Evolutionary conservation across 2,113 vertebrate species (phyloP).

Genomic region (Sylvia atricapilla): DNA sequence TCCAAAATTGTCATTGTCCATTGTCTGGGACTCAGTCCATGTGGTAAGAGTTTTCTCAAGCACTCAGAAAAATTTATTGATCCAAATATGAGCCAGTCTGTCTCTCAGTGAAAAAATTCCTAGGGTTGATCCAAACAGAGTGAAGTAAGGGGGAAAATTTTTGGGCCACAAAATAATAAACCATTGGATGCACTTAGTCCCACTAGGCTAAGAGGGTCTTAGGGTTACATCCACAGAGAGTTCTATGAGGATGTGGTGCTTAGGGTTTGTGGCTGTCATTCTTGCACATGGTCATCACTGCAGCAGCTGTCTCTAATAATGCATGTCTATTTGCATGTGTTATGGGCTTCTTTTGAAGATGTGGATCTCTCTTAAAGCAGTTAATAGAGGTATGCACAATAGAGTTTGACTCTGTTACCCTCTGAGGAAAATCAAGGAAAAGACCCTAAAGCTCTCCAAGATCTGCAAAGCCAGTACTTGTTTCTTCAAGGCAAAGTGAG

Average conservation of each 20-base stretch:
- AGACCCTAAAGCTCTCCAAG: not conserved
- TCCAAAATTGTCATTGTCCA: not conserved
- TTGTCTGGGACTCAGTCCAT: not conserved
- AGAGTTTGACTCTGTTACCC: not conserved
- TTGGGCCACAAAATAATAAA: not conserved
- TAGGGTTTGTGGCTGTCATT: not conserved
- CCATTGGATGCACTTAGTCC: not conserved
- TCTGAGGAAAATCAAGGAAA: not conserved
- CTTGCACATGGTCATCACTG: not conserved
- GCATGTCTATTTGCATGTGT: not conserved
- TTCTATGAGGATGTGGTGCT: not conserved
- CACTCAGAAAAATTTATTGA: not conserved
- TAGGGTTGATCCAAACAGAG: not conserved
- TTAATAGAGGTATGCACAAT: not conserved
- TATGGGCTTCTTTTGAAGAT: not conserved
- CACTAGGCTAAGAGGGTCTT: not conserved
- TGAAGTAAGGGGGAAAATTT: not conserved
- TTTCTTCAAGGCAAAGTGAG: not conserved
- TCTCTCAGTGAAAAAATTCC: not conserved
- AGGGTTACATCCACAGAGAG: not conserved
- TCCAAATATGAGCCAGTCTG: not conserved
- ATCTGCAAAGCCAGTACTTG: not conserved
- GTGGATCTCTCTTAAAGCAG: not conserved
- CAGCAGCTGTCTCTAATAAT: not conserved
- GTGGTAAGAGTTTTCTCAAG: not conserved